These are phyloP conservation scores for Polia nebulosa DNA, from an alignment of 2,888 invertebrate species.

Conservation along the genomic window DNA sequence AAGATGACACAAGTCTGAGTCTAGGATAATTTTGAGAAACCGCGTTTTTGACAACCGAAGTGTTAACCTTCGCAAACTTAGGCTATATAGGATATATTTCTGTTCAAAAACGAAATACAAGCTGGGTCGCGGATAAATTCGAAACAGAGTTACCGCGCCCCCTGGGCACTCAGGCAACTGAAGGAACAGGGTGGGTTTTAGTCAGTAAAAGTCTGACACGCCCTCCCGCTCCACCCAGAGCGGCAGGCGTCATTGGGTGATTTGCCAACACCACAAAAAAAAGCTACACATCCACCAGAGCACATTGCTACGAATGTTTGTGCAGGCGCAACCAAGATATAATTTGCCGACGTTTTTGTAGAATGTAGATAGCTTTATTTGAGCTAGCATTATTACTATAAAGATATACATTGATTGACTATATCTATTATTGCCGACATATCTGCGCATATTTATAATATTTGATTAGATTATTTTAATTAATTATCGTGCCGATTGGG, in stretches of 20 bases:
- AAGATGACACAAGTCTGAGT: background rate
- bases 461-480: constrained; percentile 28
- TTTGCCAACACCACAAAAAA: no score
- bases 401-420: no score
- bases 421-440: constrained; percentile 4
- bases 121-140: no score
- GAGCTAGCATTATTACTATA: no score
- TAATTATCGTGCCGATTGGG: background rate
- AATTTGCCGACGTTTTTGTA: background rate
- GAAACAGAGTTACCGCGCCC: no score
- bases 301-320: constrained; percentile 36
- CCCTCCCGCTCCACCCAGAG: no score
- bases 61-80: background rate
- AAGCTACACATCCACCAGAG: background rate
- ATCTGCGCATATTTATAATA: constrained; percentile 12
- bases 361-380: background rate
- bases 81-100: no score
- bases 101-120: no score
- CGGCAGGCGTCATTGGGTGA: no score
- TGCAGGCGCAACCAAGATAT: constrained; percentile 18
- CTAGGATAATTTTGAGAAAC: background rate
- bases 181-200: no score
- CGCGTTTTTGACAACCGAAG: background rate
- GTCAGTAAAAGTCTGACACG: no score
- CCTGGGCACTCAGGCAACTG: no score